phyloP scores from a whole-genome alignment of 2,797 vertebrate genomes.

The Phoebastria nigripes region DNA sequence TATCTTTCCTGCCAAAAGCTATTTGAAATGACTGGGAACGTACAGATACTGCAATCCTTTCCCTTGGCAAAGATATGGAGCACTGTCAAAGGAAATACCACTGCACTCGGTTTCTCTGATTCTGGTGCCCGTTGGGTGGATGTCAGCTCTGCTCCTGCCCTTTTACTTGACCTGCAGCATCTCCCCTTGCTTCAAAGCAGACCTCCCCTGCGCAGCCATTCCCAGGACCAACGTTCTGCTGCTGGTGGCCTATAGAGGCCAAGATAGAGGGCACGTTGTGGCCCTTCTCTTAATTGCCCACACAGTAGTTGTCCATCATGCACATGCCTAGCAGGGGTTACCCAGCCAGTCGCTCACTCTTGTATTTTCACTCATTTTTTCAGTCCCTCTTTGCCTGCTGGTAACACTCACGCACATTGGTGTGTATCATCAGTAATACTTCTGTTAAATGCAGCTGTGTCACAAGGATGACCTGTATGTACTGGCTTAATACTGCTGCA shows the following conservation, averaged over 20 bases:
- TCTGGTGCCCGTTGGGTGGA: background rate
- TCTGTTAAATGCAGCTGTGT: background rate
- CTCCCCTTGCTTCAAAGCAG: background rate
- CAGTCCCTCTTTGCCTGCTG: background rate
- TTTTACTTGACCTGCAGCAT: background rate
- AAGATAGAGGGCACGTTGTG: background rate
- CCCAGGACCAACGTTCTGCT: background rate
- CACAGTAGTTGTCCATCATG: background rate
- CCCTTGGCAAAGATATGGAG: background rate
- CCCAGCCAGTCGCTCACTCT: accelerated
- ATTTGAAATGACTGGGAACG: background rate
- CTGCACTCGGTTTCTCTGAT: background rate
- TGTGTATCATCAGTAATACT: too few relatives aligned
- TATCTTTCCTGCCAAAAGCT: background rate
- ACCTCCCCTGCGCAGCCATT: background rate
- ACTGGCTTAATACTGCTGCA: background rate
- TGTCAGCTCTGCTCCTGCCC: background rate
- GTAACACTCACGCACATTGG: background rate
- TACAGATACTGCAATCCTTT: background rate
- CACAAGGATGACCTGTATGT: background rate
- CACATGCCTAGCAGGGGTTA: accelerated
- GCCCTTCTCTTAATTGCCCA: background rate
- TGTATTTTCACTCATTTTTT: background rate
- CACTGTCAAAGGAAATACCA: background rate
- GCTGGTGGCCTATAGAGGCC: background rate